Percentiles rank a stretch among this genome's conserved stretches.
Evolutionary conservation across 2,888 invertebrate genomes (phyloP).

Genomic region (Limnephilus auricula): DNA sequence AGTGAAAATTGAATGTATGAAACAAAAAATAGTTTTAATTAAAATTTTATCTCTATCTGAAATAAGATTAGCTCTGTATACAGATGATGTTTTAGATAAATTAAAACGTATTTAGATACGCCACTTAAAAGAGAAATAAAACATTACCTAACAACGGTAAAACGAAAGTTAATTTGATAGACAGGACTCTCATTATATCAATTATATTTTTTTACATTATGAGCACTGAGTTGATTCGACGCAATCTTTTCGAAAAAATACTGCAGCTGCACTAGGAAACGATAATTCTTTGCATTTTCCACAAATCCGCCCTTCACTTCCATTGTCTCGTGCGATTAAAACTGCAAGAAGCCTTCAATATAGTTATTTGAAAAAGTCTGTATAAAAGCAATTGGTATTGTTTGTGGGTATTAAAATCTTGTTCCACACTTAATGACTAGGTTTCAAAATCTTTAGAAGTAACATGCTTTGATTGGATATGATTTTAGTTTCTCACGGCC

Average conservation of each 20-base stretch:
- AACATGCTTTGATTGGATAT: neutral
- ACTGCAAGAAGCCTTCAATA: neutral
- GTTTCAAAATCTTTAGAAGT: neutral
- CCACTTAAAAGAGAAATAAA: conserved; percentile 12
- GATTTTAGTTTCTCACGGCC: neutral
- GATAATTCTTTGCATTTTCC: conserved; percentile 33
- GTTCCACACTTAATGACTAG: neutral
- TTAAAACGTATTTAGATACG: conserved; percentile 1
- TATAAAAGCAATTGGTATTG: neutral
- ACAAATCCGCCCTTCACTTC: conserved; percentile 33
- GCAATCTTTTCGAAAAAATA: conserved; percentile 27
- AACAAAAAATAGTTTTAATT: neutral
- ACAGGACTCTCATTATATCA: conserved; percentile 24
- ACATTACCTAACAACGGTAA: neutral
- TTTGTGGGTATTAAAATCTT: neutral
- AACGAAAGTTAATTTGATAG: conserved; percentile 39
- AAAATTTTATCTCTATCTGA: neutral
- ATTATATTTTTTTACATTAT: conserved; percentile 18
- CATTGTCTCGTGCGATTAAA: neutral
- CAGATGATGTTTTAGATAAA: conserved; percentile 12
- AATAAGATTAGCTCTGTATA: neutral
- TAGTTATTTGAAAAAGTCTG: neutral
- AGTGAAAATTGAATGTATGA: neutral
- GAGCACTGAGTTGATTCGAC: conserved; percentile 11
- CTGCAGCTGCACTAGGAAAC: conserved; percentile 26